Conservation (phyloP, 2,888 invertebrate genomes). For the Drosophila sordidapex region DNA sequence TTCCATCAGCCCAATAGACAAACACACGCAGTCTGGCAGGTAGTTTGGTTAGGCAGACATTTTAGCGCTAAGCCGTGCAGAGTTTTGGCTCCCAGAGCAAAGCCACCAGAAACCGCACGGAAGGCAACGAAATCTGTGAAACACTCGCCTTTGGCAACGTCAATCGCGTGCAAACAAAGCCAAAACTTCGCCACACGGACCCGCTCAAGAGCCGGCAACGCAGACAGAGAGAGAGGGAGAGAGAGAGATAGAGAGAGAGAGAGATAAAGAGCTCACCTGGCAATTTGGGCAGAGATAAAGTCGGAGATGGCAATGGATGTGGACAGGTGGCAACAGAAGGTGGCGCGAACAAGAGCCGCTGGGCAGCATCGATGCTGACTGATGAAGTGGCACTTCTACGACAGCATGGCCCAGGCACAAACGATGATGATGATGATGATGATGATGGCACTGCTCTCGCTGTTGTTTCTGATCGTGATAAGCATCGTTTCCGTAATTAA, state of each 20-base stretch:
- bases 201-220: background rate
- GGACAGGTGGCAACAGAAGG: slow-evolving; percentile 61
- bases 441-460: slow-evolving; percentile 1
- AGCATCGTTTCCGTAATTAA: slow-evolving; percentile 73
- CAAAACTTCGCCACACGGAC: slow-evolving; percentile 1
- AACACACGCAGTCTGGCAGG: slow-evolving; percentile 36
- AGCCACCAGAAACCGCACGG: slow-evolving; percentile 74
- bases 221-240: background rate
- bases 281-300: slow-evolving; percentile 26
- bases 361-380: slow-evolving; percentile 72
- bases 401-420: slow-evolving; percentile 11
- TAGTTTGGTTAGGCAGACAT: slow-evolving; percentile 54
- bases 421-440: slow-evolving; percentile 15
- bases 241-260: background rate
- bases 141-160: slow-evolving; percentile 46
- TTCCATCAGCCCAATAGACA: slow-evolving; percentile 71
- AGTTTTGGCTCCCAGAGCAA: slow-evolving; percentile 47
- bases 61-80: slow-evolving; percentile 66
- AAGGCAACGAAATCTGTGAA: slow-evolving; percentile 61
- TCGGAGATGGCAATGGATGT: slow-evolving; percentile 34
- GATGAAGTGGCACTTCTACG: slow-evolving; percentile 74
- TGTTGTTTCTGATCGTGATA: slow-evolving; percentile 57
- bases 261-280: slow-evolving; percentile 9
- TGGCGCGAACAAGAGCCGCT: slow-evolving; percentile 51
- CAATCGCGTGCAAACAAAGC: slow-evolving; percentile 69